These are phyloP conservation scores for Galerucella calmariensis DNA, from an alignment of 2,888 invertebrate species.

Conservation along the genomic window DNA sequence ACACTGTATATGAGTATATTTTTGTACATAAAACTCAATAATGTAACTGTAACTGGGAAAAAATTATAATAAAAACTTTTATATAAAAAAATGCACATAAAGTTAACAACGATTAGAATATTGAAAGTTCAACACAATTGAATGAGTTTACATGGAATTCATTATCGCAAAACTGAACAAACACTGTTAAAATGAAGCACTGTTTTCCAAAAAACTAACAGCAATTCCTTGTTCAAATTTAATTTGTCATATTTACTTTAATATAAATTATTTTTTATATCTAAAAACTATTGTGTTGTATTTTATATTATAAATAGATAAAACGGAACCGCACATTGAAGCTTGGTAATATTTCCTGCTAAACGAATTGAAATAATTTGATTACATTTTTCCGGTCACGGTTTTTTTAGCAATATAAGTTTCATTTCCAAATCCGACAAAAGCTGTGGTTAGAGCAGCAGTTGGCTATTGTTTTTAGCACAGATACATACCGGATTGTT, in stretches of 20 bases:
- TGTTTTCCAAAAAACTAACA: neutral
- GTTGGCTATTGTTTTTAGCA: neutral
- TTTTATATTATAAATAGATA: neutral
- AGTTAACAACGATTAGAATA: no score
- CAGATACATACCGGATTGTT: neutral
- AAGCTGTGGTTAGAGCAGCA: neutral
- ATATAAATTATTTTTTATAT: neutral
- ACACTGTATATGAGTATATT: no score
- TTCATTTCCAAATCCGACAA: constrained; percentile 5
- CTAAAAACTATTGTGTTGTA: neutral
- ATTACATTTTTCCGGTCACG: neutral
- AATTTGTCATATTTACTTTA: neutral
- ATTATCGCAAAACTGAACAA: neutral
- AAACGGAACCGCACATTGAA: neutral
- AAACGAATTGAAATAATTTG: constrained; percentile 5
- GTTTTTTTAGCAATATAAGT: neutral
- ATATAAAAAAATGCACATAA: no score
- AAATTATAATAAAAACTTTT: no score
- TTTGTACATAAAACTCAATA: no score
- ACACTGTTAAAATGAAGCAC: neutral
- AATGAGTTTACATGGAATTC: neutral
- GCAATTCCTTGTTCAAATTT: neutral
- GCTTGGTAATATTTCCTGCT: neutral
- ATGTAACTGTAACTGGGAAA: no score
- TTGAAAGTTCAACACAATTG: neutral